Evolutionary conservation across 92 coral and sea anemone genomes (phyloP), one percentile per base, ranked within the genome.

Genomic region (Palythoa heliodiscus): DNA sequence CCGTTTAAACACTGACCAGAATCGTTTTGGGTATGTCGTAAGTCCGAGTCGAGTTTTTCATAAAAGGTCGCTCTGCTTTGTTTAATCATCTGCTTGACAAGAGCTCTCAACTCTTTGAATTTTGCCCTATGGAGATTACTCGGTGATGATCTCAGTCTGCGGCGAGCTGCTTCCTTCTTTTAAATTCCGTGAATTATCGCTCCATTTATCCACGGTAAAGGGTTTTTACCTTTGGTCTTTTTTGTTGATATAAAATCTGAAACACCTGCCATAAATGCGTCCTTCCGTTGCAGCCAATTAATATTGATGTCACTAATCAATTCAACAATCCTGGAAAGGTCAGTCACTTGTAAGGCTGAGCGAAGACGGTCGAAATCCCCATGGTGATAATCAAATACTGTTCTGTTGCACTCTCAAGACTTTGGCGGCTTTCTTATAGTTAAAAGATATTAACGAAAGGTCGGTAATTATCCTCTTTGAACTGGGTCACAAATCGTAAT

Each of bases 191-290:
- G 87, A 14, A 84, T 71, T 71, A 84, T 73, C 64, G 72, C 87
- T 3, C 71, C 82, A 22, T 71, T 53, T 52, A 84, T 84, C 87
- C 87, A 84, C 69, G 88, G 82, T 7, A 83, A 82, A 23, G 83
- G 35, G 57, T 67, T 81, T 63, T 77, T 74, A 29, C 87, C 85
- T 35, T 86, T 86, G 70, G 75, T 86, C 85, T 82, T 86, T 71
- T 89, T 89, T 64, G 87, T 82, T 55, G 93, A 86, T 52, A 90
- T 90, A 82, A 86, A 87, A 43, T 75, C 81, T 53, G 53, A 76
- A 17, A 87, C 88, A 67, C 75, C 88, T 68, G 86, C 75, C 74
- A 86, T 80, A 75, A 89, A 89, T 3, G 70, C 70, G 29, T 64
- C 70, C 11, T 64, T 64, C 70, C 70, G n/a, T 16, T 64, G 70